These are phyloP conservation scores for Lasioglossum zephyrum DNA, from an alignment of 2,888 invertebrate genomes.

Conservation along the genomic window DNA sequence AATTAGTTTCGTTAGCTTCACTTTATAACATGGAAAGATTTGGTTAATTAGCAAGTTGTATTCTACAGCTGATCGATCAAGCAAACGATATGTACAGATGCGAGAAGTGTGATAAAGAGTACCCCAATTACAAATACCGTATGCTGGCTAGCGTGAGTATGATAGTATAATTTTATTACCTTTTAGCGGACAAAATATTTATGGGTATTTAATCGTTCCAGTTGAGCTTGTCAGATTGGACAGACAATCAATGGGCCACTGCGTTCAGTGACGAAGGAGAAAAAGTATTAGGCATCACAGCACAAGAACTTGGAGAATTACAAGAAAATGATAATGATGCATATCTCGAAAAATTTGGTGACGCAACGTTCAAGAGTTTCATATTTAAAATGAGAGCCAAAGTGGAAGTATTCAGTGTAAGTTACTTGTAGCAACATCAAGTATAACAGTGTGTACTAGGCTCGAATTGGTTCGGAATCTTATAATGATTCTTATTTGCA, in stretches of 20 bases:
- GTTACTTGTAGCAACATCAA: slow-evolving; percentile 76
- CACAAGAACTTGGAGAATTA: slow-evolving; percentile 92
- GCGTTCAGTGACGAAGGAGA: slow-evolving; percentile 95
- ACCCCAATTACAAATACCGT: slow-evolving; percentile 94
- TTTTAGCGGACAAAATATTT: slow-evolving; percentile 8
- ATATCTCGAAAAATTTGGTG: slow-evolving; percentile 89
- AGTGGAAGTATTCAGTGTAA: slow-evolving; percentile 96
- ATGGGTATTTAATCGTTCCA: slow-evolving; percentile 78
- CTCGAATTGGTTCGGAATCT: not conserved
- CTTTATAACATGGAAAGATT: not conserved
- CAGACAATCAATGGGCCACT: slow-evolving; percentile 95
- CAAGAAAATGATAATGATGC: slow-evolving; percentile 88
- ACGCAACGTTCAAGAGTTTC: slow-evolving; percentile 91
- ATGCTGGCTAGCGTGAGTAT: slow-evolving; percentile 89
- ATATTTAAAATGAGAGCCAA: slow-evolving; percentile 94
- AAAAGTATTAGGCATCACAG: slow-evolving; percentile 88
- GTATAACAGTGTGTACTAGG: not conserved
- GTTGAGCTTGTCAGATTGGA: slow-evolving; percentile 94
- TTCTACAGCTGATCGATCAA: slow-evolving; percentile 89
- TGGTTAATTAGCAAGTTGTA: not conserved
- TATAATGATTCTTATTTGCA: slow-evolving; percentile 82
- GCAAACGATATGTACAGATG: slow-evolving; percentile 95
- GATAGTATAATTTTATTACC: not conserved
- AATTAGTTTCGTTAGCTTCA: slow-evolving; percentile 3
- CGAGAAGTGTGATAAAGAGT: slow-evolving; percentile 96